These are phyloP conservation scores for Ancistrus triradiatus DNA, from an alignment of 2,113 vertebrate genomes.

Conservation along the genomic window DNA sequence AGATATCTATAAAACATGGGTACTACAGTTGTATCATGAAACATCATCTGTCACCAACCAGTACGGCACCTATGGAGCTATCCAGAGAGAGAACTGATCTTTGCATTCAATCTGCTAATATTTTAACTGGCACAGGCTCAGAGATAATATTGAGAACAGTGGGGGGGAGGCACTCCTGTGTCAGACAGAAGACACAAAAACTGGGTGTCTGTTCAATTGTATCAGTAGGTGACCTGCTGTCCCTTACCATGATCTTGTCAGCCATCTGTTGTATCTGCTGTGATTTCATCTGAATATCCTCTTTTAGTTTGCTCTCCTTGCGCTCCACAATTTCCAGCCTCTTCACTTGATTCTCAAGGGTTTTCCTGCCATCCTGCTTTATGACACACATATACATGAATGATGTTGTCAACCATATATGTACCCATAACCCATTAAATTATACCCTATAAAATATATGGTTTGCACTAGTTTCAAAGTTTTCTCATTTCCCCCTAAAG, in stretches of 20 bases:
- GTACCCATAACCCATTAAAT: too few species aligned
- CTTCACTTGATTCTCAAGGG: constrained; percentile 96
- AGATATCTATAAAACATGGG: too few species aligned
- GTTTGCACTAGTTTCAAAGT: too few species aligned
- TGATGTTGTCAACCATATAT: too few species aligned
- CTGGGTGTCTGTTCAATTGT: constrained; percentile 18
- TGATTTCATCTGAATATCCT: constrained; percentile 95
- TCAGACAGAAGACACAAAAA: constrained; percentile 16
- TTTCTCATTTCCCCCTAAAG: too few species aligned
- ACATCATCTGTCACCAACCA: constrained; percentile 18
- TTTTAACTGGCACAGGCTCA: constrained; percentile 33
- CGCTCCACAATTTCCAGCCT: constrained; percentile 94
- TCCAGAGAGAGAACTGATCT: constrained; percentile 19
- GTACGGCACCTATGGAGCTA: constrained; percentile 9
- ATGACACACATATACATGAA: neutral
- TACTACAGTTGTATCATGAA: neutral
- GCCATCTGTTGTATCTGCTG: constrained; percentile 99
- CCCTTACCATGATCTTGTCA: constrained; percentile 95
- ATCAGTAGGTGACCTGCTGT: constrained; percentile 13
- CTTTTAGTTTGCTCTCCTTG: constrained; percentile 92
- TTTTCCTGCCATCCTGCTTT: constrained; percentile 89
- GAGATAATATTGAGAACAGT: constrained; percentile 22
- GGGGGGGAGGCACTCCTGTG: constrained; percentile 2
- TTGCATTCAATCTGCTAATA: constrained; percentile 36
- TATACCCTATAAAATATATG: too few species aligned